A percentile compares a stretch with the other conserved stretches of the same genome.
These are phyloP conservation scores for Desmophyllum pertusum DNA, from an alignment of 92 coral and sea anemone genomes.

Conservation along the genomic window DNA sequence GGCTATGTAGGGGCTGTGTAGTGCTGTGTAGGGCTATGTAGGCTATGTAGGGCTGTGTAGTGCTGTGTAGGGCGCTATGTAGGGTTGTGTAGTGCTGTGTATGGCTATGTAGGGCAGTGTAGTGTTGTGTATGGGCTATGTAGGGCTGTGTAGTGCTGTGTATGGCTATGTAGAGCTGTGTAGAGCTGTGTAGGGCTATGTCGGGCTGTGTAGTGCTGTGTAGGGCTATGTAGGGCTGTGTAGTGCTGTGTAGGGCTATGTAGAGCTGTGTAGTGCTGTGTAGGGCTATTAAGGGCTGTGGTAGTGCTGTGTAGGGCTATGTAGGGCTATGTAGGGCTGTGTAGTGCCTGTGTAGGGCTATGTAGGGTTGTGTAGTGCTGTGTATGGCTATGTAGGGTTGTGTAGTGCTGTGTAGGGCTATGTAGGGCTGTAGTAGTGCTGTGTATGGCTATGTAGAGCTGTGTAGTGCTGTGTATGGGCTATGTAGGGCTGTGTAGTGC, in stretches of 20 bases:
- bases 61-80: not conserved
- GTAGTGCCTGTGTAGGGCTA: conserved; percentile 2
- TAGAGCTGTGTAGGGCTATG: conserved; percentile 1
- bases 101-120: not conserved
- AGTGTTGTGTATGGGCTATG: not conserved
- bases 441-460: not conserved
- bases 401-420: not conserved
- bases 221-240: conserved; percentile 1
- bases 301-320: not conserved
- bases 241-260: not conserved
- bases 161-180: conserved; percentile 5
- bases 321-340: conserved; percentile 10
- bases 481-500: not conserved
- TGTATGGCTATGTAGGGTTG: not conserved
- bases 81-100: not conserved
- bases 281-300: not conserved
- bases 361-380: not conserved
- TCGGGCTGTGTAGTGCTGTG: not conserved
- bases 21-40: not conserved
- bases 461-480: not conserved
- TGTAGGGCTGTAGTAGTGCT: not conserved
- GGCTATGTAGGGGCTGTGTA: conserved; percentile 10
- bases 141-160: not conserved
- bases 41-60: not conserved
- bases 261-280: not conserved